A percentile compares a stretch with the other conserved stretches of the same genome.
phyloP scores from a whole-genome alignment of 2,113 vertebrate species.

The Oncorhynchus mykiss region DNA sequence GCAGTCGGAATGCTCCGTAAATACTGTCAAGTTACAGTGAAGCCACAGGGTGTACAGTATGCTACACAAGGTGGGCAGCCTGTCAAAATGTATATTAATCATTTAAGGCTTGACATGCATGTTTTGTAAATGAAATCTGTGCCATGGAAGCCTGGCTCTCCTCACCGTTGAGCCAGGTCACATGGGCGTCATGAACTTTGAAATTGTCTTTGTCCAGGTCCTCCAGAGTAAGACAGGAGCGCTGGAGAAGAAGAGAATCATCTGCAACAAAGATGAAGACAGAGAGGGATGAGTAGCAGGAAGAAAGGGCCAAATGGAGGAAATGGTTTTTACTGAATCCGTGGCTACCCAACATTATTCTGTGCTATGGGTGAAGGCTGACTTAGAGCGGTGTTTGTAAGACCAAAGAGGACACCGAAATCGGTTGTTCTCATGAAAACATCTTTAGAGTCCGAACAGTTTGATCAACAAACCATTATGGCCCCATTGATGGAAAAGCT shows the following conservation, averaged over 20 bases:
- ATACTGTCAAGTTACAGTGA: not conserved
- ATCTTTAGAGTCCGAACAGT: too few species aligned
- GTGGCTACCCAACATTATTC: too few species aligned
- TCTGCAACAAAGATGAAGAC: constrained; percentile 22
- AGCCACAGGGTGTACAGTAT: not conserved
- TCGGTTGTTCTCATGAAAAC: too few species aligned
- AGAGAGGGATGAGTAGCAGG: not conserved
- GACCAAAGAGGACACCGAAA: too few species aligned
- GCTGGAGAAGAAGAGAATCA: constrained; percentile 22
- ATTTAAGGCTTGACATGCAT: not conserved
- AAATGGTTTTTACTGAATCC: too few species aligned
- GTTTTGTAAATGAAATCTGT: not conserved
- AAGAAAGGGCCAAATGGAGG: too few species aligned
- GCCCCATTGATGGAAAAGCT: too few species aligned
- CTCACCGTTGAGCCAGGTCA: constrained; percentile 47
- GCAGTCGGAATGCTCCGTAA: too few species aligned
- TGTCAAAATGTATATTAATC: not conserved
- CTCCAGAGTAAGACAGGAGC: constrained; percentile 29
- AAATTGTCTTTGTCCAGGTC: constrained; percentile 38
- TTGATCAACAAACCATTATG: too few species aligned
- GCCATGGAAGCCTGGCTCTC: not conserved
- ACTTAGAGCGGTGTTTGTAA: too few species aligned
- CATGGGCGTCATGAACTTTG: constrained; percentile 18
- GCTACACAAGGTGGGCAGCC: not conserved
- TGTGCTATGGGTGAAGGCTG: too few species aligned